phyloP scores from a whole-genome alignment of 2,888 invertebrate species.

The Isoperla grammatica region DNA sequence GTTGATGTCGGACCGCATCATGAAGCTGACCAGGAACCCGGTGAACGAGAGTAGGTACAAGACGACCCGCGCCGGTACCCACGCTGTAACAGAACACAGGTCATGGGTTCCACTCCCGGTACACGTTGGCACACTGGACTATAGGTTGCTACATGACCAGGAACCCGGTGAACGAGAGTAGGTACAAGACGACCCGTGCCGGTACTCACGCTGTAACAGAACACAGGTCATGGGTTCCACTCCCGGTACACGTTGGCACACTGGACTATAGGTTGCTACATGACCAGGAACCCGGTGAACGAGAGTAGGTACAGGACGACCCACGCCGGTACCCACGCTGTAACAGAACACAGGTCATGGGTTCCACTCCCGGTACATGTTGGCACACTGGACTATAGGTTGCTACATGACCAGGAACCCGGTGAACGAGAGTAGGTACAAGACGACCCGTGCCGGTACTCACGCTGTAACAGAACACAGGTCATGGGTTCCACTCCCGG shows the following conservation, averaged over 20 bases:
- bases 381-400: too few relatives aligned
- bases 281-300: constrained; percentile 66
- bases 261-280: too few relatives aligned
- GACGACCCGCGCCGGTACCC: constrained; percentile 62
- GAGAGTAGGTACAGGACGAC: constrained; percentile 63
- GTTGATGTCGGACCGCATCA: constrained; percentile 72
- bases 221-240: too few relatives aligned
- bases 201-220: constrained; percentile 52
- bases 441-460: constrained; percentile 61
- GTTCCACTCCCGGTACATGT: too few relatives aligned
- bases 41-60: constrained; percentile 66
- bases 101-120: too few relatives aligned
- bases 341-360: constrained; percentile 21
- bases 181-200: constrained; percentile 62
- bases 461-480: constrained; percentile 42
- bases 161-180: constrained; percentile 66
- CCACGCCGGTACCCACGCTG: constrained; percentile 59
- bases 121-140: too few relatives aligned
- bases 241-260: too few relatives aligned
- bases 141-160: too few relatives aligned
- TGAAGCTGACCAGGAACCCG: constrained; percentile 66
- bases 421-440: constrained; percentile 65
- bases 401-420: constrained; percentile 67
- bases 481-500: too few relatives aligned
- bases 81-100: constrained; percentile 41